These are phyloP conservation scores for Drosophila serrata DNA, from an alignment of 1,140 invertebrate species.

Conservation along the genomic window DNA sequence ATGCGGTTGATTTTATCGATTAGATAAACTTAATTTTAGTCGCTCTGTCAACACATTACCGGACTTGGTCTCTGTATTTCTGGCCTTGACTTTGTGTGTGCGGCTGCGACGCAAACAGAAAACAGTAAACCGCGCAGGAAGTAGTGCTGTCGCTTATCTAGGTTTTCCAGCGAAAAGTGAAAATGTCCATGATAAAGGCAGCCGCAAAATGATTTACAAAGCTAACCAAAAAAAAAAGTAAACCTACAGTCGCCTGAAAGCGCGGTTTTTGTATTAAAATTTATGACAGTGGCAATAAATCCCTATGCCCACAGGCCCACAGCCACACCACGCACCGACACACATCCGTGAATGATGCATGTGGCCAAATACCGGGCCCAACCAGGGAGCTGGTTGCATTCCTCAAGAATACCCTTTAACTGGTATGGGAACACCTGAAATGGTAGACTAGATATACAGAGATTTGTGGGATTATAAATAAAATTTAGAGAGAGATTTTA, in stretches of 20 bases:
- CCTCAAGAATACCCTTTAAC: slow-evolving; percentile 17
- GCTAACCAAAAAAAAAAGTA: slow-evolving; percentile 21
- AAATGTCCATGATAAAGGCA: slow-evolving; percentile 69
- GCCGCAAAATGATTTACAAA: slow-evolving; percentile 73
- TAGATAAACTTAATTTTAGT: slow-evolving; percentile 84
- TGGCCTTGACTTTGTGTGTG: slow-evolving; percentile 69
- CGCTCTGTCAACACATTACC: slow-evolving; percentile 52
- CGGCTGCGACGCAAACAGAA: slow-evolving; percentile 18
- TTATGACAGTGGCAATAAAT: slow-evolving; percentile 73
- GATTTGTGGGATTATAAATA: neutral
- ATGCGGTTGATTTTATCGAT: slow-evolving; percentile 67
- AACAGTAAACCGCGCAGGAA: slow-evolving; percentile 47
- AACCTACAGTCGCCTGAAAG: slow-evolving; percentile 11
- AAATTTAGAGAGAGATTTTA: neutral
- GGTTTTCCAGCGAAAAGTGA: slow-evolving; percentile 57
- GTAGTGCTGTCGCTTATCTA: slow-evolving; percentile 64
- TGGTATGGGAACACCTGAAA: neutral
- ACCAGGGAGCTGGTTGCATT: slow-evolving; percentile 17
- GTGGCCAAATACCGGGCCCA: slow-evolving; percentile 32
- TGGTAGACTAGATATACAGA: too few species aligned
- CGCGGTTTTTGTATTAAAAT: slow-evolving; percentile 65
- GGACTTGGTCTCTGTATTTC: slow-evolving; percentile 16
- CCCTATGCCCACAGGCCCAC: slow-evolving; percentile 29
- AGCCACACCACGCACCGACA: neutral
- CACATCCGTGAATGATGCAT: slow-evolving; percentile 48